Evolutionary conservation across 2,888 invertebrate genomes (phyloP), one percentile per base, ranked within the genome.

Genomic region (Boloria euphrosyne): DNA sequence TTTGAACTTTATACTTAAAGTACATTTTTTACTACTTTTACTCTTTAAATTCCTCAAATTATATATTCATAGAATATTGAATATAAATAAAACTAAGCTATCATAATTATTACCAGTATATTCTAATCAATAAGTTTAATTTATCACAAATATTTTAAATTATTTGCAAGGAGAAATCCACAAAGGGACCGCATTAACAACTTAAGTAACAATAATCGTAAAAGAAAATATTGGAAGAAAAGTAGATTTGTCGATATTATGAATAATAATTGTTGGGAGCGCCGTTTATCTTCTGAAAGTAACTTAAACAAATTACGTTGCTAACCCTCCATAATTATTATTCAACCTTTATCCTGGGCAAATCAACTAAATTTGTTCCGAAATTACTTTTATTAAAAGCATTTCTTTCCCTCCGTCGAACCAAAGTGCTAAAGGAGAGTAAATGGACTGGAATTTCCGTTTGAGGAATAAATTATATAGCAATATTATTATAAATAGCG

Each of bases 331-430:
- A 83, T 86, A 84, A 89, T 89, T 84, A 88, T 87, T 88, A 88
- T 87, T 87, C 84, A 85, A 86, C 85, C 84, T 88, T 85, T 87
- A 88, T 86, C 83, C 82, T 71, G 80, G 76, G 78, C 79, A 84
- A 88, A 86, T 88, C 84, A 84, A 86, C 83, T 85, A 86, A 89
- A 87, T 87, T 87, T 83, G 83, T 86, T 84, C 81, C 80, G 70
- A 89, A 89, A 89, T 89, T 89, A 88, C 85, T 88, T 89, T 87
- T 86, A 88, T 87, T 89, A 87, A 89, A 89, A 89, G 86, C 87
- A 84, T 89, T 90, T 88, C 87, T 87, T 89, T 88, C 82, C 83
- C 80, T 81, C 78, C 79, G 76, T 75, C 83, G 83, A 86, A 84
- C 83, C 84, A 83, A 87, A 89, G 87, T 88, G 85, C 87, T 87